phyloP scores from a whole-genome alignment of 1,140 invertebrate genomes.

The Artemia franciscana region DNA sequence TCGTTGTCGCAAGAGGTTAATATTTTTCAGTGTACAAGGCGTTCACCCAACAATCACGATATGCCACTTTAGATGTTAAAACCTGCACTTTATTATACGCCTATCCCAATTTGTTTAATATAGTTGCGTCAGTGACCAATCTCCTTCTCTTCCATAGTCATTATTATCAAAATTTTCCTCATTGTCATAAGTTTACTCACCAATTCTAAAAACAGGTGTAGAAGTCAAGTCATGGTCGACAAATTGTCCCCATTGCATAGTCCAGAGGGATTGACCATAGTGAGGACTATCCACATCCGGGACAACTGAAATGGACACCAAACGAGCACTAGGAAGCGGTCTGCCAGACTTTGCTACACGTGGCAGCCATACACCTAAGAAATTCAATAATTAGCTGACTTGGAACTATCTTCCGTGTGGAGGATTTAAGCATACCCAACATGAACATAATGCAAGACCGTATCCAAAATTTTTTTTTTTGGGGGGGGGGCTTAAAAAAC shows the following conservation, averaged over 20 bases:
- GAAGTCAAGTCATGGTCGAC: conserved; percentile 8
- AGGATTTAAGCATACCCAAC: not conserved
- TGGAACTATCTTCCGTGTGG: no score
- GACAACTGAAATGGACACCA: conserved; percentile 41
- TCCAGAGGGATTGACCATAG: conserved; percentile 6
- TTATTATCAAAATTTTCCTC: no score
- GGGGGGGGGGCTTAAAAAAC: not conserved
- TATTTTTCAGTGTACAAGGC: no score
- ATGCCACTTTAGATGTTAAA: no score
- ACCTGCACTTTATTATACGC: no score
- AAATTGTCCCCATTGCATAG: conserved; percentile 9
- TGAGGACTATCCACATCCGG: conserved; percentile 27
- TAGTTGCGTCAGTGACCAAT: no score
- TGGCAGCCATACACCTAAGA: conserved; percentile 16
- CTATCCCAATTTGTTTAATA: no score
- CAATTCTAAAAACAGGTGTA: conserved; percentile 7
- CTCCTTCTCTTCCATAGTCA: no score
- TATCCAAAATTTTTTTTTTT: conserved; percentile 1
- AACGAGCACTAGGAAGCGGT: conserved; percentile 36
- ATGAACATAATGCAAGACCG: not conserved
- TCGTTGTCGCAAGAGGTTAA: no score
- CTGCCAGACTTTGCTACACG: conserved; percentile 13
- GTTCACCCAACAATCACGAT: no score
- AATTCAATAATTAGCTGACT: not conserved
- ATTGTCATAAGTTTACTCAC: conserved; percentile 4